A percentile compares a stretch with the other conserved stretches of the same genome.
phyloP scores from a whole-genome alignment of 2,888 invertebrate genomes.

The Choristoneura rosaceana region DNA sequence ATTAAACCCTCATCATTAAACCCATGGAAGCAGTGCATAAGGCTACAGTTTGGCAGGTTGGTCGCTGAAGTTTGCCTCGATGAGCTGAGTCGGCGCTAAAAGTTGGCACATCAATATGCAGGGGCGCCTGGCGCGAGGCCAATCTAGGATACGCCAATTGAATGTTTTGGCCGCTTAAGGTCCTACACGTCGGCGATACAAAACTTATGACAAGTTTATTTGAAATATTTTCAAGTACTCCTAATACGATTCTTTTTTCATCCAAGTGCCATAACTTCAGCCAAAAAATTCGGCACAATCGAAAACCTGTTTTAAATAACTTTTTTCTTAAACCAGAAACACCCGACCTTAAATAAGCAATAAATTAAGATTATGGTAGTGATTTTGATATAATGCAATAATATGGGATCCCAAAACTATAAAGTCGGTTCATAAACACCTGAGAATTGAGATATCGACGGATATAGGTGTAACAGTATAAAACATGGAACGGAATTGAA shows the following conservation, averaged over 20 bases:
- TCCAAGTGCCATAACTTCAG: too few species aligned
- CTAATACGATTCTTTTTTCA: slow-evolving; percentile 53
- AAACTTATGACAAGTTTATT: slow-evolving; percentile 68
- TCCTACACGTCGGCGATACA: slow-evolving; percentile 69
- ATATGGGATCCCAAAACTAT: too few species aligned
- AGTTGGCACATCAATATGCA: slow-evolving; percentile 81
- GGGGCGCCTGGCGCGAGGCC: slow-evolving; percentile 70
- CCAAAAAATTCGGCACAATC: too few species aligned
- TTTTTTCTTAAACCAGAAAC: too few species aligned
- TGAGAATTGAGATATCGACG: too few species aligned
- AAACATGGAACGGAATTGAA: too few species aligned
- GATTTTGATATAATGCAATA: too few species aligned
- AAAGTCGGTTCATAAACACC: too few species aligned
- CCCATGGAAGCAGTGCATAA: slow-evolving; percentile 59
- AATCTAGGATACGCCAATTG: slow-evolving; percentile 80
- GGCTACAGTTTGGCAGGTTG: slow-evolving; percentile 71
- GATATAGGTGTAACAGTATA: too few species aligned
- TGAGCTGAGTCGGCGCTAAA: slow-evolving; percentile 73
- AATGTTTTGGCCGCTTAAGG: slow-evolving; percentile 73
- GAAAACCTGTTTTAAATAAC: too few species aligned
- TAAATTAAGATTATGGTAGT: too few species aligned
- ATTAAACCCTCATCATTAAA: slow-evolving; percentile 64
- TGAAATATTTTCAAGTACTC: slow-evolving; percentile 56
- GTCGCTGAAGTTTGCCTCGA: slow-evolving; percentile 64
- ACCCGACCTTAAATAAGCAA: too few species aligned